Evolutionary conservation across 2,797 vertebrate genomes (phyloP).

Genomic region (Gallinago solitaria): DNA sequence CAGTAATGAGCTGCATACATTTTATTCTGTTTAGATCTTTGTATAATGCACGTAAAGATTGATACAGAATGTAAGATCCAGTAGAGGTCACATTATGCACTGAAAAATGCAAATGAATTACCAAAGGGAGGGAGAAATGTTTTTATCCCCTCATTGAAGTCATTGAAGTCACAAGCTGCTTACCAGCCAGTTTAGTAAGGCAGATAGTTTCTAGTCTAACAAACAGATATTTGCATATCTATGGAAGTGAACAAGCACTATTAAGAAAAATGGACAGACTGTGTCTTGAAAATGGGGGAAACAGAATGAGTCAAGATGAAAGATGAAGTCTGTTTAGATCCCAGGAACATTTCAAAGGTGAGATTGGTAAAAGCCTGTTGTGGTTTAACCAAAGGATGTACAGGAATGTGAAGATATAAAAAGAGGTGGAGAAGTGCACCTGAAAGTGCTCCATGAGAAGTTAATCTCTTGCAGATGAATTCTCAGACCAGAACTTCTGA

Average conservation of each 20-base stretch:
- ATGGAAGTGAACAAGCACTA: background rate
- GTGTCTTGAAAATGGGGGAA: background rate
- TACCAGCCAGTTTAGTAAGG: background rate
- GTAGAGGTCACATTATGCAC: background rate
- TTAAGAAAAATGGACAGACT: constrained; percentile 19
- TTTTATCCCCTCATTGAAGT: constrained; percentile 3
- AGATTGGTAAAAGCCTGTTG: background rate
- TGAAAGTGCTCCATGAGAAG: background rate
- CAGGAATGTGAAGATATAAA: background rate
- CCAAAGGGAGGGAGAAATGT: background rate
- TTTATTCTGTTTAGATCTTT: constrained; percentile 16
- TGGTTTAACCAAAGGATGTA: background rate
- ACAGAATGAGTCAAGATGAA: background rate
- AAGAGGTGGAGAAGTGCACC: background rate
- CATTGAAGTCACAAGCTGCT: constrained; percentile 12
- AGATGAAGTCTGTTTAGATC: background rate
- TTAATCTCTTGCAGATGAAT: background rate
- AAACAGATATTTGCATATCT: constrained; percentile 47
- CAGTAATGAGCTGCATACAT: background rate
- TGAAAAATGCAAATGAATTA: constrained; percentile 36
- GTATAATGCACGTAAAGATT: background rate
- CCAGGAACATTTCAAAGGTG: background rate
- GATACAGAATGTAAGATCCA: background rate
- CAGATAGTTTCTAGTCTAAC: background rate
- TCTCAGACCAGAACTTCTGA: background rate